Evolutionary conservation across 2,888 invertebrate species (phyloP).

Genomic region (Augochlorella aurata): DNA sequence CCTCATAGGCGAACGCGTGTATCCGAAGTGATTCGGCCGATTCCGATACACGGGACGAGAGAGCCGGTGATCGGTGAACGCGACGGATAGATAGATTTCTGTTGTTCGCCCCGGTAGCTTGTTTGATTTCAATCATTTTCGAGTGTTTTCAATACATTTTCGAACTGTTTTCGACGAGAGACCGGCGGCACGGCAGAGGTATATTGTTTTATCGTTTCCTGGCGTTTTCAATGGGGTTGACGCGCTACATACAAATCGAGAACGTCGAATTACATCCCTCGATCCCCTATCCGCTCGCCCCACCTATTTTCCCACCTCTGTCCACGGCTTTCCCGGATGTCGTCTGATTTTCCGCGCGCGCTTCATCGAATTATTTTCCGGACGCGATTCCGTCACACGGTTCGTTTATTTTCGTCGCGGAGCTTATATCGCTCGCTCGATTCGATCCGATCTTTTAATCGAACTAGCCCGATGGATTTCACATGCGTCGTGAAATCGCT

Average conservation of each 20-base stretch:
- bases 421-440: not conserved
- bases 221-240: constrained; percentile 56
- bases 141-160: constrained; percentile 68
- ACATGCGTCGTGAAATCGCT: not conserved
- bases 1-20: constrained; percentile 48
- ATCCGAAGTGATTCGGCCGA: constrained; percentile 52
- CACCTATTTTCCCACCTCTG: not conserved
- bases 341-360: constrained; percentile 37
- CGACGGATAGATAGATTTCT: constrained; percentile 49
- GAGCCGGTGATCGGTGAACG: not conserved
- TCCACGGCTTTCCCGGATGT: not conserved
- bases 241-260: constrained; percentile 59
- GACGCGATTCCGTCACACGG: constrained; percentile 11
- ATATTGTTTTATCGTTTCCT: constrained; percentile 68
- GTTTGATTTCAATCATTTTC: constrained; percentile 70
- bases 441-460: constrained; percentile 14
- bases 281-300: not conserved
- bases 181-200: constrained; percentile 32
- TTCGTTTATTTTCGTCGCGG: constrained; percentile 26
- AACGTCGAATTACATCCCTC: constrained; percentile 55
- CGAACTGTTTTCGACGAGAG: constrained; percentile 57
- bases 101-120: constrained; percentile 56
- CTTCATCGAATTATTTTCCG: constrained; percentile 48
- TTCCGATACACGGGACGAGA: constrained; percentile 26
- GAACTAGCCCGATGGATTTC: constrained; percentile 3